Evolutionary conservation across 2,797 vertebrate species (phyloP).

Genomic region (Babyrousa celebensis): DNA sequence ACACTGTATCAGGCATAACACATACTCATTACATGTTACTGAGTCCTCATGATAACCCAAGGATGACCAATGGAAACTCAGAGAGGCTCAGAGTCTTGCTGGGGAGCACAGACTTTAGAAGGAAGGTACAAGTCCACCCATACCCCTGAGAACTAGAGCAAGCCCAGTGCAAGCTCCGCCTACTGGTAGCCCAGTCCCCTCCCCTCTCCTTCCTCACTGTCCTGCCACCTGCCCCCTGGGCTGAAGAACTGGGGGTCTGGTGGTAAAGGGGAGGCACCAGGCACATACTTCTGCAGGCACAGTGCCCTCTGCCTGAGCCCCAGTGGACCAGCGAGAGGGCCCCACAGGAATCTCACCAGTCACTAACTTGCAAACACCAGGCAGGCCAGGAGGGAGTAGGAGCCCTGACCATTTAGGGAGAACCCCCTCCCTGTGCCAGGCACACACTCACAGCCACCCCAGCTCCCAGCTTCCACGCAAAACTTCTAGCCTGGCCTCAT

Average conservation of each 20-base stretch:
- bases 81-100: neutral
- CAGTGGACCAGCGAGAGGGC: neutral
- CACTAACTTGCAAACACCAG: neutral
- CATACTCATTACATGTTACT: neutral
- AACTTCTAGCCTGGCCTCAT: conserved; percentile 29
- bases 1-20: neutral
- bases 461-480: conserved; percentile 70
- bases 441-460: too few relatives aligned
- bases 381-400: neutral
- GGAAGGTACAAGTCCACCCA: neutral
- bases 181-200: neutral
- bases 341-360: neutral
- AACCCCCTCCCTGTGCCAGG: neutral
- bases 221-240: neutral
- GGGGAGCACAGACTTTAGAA: neutral
- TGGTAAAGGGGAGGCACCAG: neutral
- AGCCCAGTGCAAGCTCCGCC: neutral
- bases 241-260: neutral
- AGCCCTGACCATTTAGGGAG: neutral
- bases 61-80: neutral
- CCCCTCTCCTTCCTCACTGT: neutral
- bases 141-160: neutral
- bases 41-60: neutral
- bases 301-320: neutral
- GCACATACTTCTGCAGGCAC: neutral